A percentile compares a stretch with the other conserved stretches of the same genome.
Evolutionary conservation across 1,140 invertebrate species (phyloP).

Genomic region (Teleogryllus occipitalis): DNA sequence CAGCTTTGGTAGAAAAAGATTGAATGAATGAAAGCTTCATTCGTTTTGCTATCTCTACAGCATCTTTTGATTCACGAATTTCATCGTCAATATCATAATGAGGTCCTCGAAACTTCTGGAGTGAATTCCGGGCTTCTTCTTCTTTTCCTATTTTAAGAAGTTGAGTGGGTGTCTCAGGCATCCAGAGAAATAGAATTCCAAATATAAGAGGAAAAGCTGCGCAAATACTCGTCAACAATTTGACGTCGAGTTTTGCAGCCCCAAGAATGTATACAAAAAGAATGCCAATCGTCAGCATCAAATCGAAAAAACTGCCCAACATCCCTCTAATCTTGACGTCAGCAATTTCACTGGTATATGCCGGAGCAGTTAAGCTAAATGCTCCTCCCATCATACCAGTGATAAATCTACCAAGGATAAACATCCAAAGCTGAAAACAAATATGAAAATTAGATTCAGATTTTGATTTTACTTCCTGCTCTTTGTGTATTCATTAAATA

Average conservation of each 20-base stretch:
- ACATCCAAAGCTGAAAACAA: slow-evolving; percentile 35
- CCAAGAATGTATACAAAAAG: slow-evolving; percentile 58
- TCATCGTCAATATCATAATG: slow-evolving; percentile 35
- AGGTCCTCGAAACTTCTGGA: slow-evolving; percentile 46
- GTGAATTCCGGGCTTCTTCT: slow-evolving; percentile 42
- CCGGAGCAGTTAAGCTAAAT: slow-evolving; percentile 73
- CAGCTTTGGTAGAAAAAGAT: slow-evolving; percentile 46
- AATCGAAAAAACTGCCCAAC: slow-evolving; percentile 74
- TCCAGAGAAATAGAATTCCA: slow-evolving; percentile 53
- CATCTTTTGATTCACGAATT: slow-evolving; percentile 46
- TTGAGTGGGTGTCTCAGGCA: slow-evolving; percentile 77
- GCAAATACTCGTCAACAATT: slow-evolving; percentile 54
- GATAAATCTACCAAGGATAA: slow-evolving; percentile 65
- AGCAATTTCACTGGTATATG: slow-evolving; percentile 82
- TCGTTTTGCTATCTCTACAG: slow-evolving; percentile 40
- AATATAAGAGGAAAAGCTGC: slow-evolving; percentile 56
- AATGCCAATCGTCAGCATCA: slow-evolving; percentile 75
- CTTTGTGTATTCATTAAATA: no score
- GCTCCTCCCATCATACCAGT: slow-evolving; percentile 66
- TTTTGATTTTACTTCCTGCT: no score
- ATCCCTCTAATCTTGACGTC: slow-evolving; percentile 68
- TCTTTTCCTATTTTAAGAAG: slow-evolving; percentile 41
- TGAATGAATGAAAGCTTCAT: slow-evolving; percentile 44
- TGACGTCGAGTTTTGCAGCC: slow-evolving; percentile 38
- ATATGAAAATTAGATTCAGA: no score